These are phyloP conservation scores for Psophia crepitans DNA, from an alignment of 2,113 vertebrate species.

Conservation along the genomic window DNA sequence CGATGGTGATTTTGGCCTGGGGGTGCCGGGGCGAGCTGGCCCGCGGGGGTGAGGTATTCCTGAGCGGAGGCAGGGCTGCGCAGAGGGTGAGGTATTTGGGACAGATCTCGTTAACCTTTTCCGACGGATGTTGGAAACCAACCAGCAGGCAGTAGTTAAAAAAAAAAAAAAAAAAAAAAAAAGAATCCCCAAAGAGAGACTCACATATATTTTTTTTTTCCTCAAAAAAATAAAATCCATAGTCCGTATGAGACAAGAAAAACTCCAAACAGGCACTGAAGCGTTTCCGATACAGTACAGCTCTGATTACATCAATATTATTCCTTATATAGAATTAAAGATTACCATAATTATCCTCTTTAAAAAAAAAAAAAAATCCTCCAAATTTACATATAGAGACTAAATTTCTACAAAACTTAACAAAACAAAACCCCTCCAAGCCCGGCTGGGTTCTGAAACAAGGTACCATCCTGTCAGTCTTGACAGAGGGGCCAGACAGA, in stretches of 20 bases:
- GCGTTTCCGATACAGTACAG: conserved; percentile 37
- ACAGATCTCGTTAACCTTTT: neutral
- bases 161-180: neutral
- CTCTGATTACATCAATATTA: conserved; percentile 59
- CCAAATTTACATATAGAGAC: conserved; percentile 71
- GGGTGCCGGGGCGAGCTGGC: neutral
- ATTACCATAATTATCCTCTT: conserved; percentile 47
- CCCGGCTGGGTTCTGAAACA: conserved; percentile 41
- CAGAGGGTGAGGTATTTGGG: conserved; percentile 63
- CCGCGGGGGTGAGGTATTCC: conserved; percentile 7
- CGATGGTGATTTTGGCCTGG: neutral
- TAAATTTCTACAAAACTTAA: conserved; percentile 68
- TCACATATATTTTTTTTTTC: conserved; percentile 60
- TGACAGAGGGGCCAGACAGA: neutral
- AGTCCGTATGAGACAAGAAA: conserved; percentile 54
- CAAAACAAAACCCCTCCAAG: conserved; percentile 45
- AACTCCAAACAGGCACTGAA: conserved; percentile 52
- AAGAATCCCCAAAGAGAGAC: conserved; percentile 55
- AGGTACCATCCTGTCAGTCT: conserved; percentile 7
- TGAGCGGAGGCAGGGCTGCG: neutral
- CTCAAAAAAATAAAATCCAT: conserved; percentile 75
- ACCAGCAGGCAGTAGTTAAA: conserved; percentile 47
- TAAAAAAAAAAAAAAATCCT: conserved; percentile 41
- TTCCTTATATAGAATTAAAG: conserved; percentile 49
- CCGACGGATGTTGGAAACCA: conserved; percentile 14